phyloP scores from a whole-genome alignment of 2,888 invertebrate species.

The Colostygia pectinataria region DNA sequence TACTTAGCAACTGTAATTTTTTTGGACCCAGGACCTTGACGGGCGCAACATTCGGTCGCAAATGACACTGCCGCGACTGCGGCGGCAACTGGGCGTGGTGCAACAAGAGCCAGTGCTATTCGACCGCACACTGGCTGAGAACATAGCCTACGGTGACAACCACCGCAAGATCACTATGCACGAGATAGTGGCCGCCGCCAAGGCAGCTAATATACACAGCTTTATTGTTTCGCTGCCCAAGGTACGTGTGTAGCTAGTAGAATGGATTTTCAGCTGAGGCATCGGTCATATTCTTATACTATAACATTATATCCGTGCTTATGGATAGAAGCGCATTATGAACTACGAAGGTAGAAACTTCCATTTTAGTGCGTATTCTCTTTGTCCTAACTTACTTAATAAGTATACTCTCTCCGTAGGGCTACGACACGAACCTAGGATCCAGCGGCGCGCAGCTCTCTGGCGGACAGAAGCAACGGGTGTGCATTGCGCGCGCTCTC shows the following conservation, averaged over 20 bases:
- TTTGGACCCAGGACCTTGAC: conserved; percentile 71
- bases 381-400: too few species aligned
- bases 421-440: conserved; percentile 88
- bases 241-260: conserved; percentile 53
- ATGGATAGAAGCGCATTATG: too few species aligned
- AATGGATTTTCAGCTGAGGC: too few species aligned
- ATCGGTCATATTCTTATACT: too few species aligned
- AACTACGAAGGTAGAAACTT: too few species aligned
- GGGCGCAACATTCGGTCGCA: conserved; percentile 79
- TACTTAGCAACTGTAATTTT: too few species aligned
- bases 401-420: conserved; percentile 60
- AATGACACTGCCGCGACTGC: conserved; percentile 86
- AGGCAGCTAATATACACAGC: conserved; percentile 90
- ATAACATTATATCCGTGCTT: too few species aligned
- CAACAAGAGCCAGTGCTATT: conserved; percentile 94
- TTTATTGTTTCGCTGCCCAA: conserved; percentile 88
- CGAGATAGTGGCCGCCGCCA: conserved; percentile 89
- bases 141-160: conserved; percentile 94
- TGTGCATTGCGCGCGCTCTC: conserved; percentile 88
- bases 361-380: too few species aligned
- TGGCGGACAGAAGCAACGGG: conserved; percentile 88
- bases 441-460: conserved; percentile 87
- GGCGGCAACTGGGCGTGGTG: conserved; percentile 90
- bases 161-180: conserved; percentile 85
- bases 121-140: conserved; percentile 91